Evolutionary conservation across 1,140 invertebrate species (phyloP), one percentile per base, ranked within the genome.

Genomic region (Drosophila eugracilis): DNA sequence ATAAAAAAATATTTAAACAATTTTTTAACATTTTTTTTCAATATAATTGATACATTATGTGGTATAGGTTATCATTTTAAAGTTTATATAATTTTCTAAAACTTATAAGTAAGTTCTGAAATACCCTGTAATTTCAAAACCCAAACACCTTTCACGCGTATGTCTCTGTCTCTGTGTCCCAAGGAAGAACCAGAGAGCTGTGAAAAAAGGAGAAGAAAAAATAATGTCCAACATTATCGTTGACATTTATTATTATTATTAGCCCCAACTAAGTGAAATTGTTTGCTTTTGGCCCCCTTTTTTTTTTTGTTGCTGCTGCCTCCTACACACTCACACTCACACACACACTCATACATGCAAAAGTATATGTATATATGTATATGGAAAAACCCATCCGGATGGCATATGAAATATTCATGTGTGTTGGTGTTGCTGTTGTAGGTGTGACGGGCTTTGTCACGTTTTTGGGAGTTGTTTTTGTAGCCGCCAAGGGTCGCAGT

Each of bases 181-280:
- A 7, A 36, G 17, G 26, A 21, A 22, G 17, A 36, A 10, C 6
- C 24, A 39, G 30, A 21, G 17, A 45, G 55, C 15, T 7, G 14
- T 19, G 22, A 49, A 32, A 50, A 48, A 50, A 52, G 34, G 17
- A 55, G 42, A 21, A 49, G 57, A 66, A 75, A 73, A 75, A 75
- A 76, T 79, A 85, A 85, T 85, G 80, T 85, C 62, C 53, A 79
- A 85, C 80, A 85, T 85, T 85, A 85, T 85, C 80, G 73, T 85
- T 85, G 80, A 85, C 80, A 85, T 85, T 85, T 85, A 85, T 85
- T 85, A 85, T 81, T 85, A 85, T 85, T 85, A 85, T 85, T 85
- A 85, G 80, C 54, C 66, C 41, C 67, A 77, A 76, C 80, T 80
- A 85, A 85, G 80, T 80, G 80, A 85, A 76, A 72, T 74, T 78